Evolutionary conservation across 2,797 vertebrate genomes (phyloP).

Genomic region (Denticeps clupeoides): DNA sequence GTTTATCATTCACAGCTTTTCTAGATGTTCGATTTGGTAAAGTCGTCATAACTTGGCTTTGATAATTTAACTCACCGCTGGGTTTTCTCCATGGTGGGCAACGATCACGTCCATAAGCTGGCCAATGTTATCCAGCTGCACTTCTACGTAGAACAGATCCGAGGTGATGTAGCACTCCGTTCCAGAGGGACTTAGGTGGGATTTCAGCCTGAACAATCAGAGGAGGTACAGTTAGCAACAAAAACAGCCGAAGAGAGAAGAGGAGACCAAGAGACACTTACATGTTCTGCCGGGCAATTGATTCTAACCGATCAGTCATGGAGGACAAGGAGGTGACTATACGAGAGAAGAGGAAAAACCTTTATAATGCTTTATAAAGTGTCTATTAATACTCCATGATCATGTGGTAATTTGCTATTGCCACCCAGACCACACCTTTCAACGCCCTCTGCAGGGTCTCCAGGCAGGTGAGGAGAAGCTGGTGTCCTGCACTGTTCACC

Average conservation of each 20-base stretch:
- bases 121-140: slow-evolving; percentile 81
- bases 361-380: no score
- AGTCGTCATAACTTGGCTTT: not conserved
- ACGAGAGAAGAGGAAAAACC: slow-evolving; percentile 15
- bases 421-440: slow-evolving; percentile 77
- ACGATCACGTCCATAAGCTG: slow-evolving; percentile 95
- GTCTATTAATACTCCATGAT: no score
- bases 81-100: slow-evolving; percentile 96
- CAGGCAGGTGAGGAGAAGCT: slow-evolving; percentile 84
- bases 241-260: not conserved
- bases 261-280: slow-evolving; percentile 39
- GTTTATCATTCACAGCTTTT: no score
- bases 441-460: slow-evolving; percentile 92
- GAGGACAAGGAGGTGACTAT: slow-evolving; percentile 87
- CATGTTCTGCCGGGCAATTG: slow-evolving; percentile 93
- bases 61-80: slow-evolving; percentile 65
- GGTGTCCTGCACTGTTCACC: slow-evolving; percentile 82
- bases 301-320: slow-evolving; percentile 94
- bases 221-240: not conserved
- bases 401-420: no score
- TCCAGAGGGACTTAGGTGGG: slow-evolving; percentile 86
- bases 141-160: slow-evolving; percentile 97
- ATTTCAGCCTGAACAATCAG: slow-evolving; percentile 62
- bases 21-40: not conserved
- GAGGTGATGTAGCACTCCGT: slow-evolving; percentile 98